Evolutionary conservation across 2,797 vertebrate genomes (phyloP).

Genomic region (Calcarius lapponicus): DNA sequence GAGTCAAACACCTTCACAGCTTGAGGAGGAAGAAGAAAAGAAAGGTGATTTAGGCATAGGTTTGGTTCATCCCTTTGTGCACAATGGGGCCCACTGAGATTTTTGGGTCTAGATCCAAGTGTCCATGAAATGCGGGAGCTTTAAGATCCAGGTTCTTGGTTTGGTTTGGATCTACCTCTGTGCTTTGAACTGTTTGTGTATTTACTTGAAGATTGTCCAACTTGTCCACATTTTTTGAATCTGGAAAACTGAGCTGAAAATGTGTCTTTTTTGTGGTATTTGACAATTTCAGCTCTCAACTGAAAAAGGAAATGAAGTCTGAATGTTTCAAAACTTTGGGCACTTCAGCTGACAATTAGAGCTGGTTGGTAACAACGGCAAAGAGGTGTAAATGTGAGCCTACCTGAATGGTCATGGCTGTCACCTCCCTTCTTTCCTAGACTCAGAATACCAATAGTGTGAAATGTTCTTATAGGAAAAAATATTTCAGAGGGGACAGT

Average conservation of each 20-base stretch:
- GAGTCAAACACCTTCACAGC: neutral
- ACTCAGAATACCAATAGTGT: neutral
- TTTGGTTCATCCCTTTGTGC: neutral
- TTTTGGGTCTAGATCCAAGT: neutral
- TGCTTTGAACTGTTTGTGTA: conserved; percentile 17
- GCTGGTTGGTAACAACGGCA: neutral
- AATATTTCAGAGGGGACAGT: neutral
- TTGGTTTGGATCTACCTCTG: conserved; percentile 29
- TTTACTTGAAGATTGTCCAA: conserved; percentile 11
- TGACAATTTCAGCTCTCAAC: neutral
- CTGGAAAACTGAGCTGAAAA: neutral
- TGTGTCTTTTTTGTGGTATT: neutral
- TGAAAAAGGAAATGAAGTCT: neutral
- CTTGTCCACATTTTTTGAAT: neutral
- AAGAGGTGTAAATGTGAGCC: neutral
- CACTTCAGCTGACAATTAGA: neutral
- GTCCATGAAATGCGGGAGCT: rapidly evolving
- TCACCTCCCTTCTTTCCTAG: neutral
- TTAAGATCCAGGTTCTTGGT: neutral
- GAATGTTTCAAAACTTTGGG: neutral
- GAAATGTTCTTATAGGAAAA: neutral
- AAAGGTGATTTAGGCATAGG: neutral
- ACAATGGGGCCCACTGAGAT: neutral
- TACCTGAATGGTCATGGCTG: neutral
- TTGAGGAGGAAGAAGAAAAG: neutral